Percentiles rank a stretch among this genome's conserved stretches.
Evolutionary conservation across 2,113 vertebrate genomes (phyloP).

Genomic region (Steatornis caripensis): DNA sequence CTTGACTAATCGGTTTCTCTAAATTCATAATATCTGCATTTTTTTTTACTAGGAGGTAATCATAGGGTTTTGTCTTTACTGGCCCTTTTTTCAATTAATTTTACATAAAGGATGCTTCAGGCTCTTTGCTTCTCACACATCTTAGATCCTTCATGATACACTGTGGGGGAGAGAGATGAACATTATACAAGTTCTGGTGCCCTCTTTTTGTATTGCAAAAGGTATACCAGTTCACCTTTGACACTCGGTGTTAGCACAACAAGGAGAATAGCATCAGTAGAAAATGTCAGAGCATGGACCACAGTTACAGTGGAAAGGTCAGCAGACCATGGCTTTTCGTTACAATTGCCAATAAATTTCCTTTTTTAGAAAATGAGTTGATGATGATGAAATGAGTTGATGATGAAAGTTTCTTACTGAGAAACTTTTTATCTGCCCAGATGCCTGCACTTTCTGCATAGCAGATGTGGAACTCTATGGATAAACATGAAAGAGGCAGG

Average conservation of each 20-base stretch:
- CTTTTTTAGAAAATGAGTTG: too few relatives aligned
- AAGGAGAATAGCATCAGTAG: background rate
- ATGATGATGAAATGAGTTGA: too few relatives aligned
- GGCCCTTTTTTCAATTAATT: background rate
- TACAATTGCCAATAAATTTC: background rate
- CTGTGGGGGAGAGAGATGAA: background rate
- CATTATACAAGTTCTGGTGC: background rate
- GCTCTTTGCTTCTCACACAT: background rate
- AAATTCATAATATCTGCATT: background rate
- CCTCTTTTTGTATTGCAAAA: background rate
- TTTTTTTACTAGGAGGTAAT: background rate
- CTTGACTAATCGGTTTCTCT: background rate
- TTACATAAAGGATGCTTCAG: background rate
- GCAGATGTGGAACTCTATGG: background rate
- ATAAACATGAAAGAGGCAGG: background rate
- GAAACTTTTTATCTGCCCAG: background rate
- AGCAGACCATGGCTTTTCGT: rapidly evolving
- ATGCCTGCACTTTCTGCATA: background rate
- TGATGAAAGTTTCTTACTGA: background rate
- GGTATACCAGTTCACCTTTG: background rate
- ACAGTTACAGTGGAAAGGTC: background rate
- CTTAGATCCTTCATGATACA: background rate
- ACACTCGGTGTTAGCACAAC: background rate
- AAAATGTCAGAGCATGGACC: background rate
- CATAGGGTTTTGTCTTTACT: background rate